Conservation (phyloP, 2,113 vertebrate species). For the Cynocephalus volans region DNA sequence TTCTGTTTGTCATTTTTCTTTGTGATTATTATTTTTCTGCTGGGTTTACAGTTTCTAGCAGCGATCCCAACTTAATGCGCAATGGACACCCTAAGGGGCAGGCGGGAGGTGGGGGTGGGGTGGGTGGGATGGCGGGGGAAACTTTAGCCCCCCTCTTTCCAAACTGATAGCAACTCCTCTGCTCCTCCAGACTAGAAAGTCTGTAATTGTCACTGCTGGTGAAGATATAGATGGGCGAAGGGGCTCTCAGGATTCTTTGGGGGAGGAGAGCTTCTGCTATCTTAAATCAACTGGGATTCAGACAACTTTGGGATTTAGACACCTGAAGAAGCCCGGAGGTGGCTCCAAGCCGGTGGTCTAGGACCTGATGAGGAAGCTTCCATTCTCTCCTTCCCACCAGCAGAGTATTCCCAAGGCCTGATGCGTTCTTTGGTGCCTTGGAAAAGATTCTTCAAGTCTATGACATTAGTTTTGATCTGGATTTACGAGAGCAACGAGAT, state of each 20-base stretch:
- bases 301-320: background rate
- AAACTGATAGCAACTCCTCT: rapidly evolving
- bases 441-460: background rate
- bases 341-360: background rate
- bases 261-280: background rate
- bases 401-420: background rate
- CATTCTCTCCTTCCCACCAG: background rate
- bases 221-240: background rate
- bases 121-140: background rate
- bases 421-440: background rate
- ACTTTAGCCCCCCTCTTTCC: background rate
- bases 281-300: background rate
- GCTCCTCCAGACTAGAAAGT: background rate
- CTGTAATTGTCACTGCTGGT: background rate
- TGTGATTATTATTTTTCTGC: background rate
- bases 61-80: background rate
- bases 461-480: background rate
- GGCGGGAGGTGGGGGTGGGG: background rate
- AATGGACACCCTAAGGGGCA: background rate
- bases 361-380: background rate
- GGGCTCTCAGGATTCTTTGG: background rate
- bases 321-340: background rate
- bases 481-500: background rate
- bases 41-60: background rate
- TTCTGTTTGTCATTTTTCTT: conserved; percentile 39